Conservation (phyloP, 2,797 vertebrate species). For the Artibeus jamaicensis region DNA sequence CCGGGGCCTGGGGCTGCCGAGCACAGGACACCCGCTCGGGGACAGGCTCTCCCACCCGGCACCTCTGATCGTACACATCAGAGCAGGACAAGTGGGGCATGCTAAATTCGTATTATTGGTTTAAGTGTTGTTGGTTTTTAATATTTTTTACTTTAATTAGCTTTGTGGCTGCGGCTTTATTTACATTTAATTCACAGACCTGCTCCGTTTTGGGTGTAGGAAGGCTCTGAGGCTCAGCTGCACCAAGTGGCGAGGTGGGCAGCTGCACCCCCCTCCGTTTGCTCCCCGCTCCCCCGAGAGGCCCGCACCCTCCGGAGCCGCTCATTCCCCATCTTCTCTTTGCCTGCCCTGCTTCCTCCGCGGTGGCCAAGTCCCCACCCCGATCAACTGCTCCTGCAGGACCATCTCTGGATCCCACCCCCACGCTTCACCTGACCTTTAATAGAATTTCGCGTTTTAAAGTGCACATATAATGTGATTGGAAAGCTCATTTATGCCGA, state of each 20-base stretch:
- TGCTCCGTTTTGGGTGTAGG: not conserved
- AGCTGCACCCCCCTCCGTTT: fast-evolving
- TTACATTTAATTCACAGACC: not conserved
- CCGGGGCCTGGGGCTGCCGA: fast-evolving
- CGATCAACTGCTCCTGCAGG: not conserved
- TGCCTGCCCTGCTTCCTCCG: not conserved
- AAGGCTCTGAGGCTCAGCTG: not conserved
- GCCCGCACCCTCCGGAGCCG: fast-evolving
- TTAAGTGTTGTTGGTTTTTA: not conserved
- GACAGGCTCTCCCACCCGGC: not conserved
- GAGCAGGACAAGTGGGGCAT: not conserved
- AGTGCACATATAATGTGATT: not conserved
- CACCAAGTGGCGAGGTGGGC: fast-evolving
- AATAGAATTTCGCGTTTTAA: not conserved
- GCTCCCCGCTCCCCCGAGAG: fast-evolving
- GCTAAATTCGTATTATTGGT: not conserved
- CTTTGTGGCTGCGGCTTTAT: not conserved
- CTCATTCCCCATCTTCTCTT: fast-evolving
- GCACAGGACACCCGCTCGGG: fast-evolving
- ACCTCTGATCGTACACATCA: fast-evolving
- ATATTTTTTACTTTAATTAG: not conserved
- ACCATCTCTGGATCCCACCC: no score
- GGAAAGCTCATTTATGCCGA: not conserved
- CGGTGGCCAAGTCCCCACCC: fast-evolving
- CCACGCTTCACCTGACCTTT: not conserved